phyloP scores from a whole-genome alignment of 53 echinoderm and acorn worm genomes.

The Luidia sarsii region DNA sequence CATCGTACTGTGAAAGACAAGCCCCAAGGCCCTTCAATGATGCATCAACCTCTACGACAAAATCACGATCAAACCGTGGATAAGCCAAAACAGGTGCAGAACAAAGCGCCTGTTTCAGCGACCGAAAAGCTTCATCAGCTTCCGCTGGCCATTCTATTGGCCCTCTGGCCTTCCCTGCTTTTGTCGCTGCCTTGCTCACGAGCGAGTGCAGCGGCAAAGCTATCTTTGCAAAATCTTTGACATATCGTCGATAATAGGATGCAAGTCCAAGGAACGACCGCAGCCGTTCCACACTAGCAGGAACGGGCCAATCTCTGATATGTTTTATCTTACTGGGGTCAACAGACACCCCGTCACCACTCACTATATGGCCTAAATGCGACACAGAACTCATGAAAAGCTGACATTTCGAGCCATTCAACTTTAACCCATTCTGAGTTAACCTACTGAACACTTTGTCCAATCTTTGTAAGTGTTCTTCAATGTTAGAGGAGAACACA shows the following conservation, averaged over 20 bases:
- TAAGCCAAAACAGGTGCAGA: neutral
- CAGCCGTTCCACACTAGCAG: conserved; percentile 24
- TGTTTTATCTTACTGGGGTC: conserved; percentile 28
- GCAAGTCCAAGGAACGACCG: neutral
- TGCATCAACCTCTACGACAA: neutral
- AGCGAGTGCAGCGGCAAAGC: neutral
- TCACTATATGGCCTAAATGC: conserved; percentile 32
- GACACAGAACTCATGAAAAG: conserved; percentile 29
- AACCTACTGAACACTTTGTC: conserved; percentile 58
- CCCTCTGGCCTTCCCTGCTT: neutral
- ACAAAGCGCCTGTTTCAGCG: neutral
- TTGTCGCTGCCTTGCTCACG: neutral
- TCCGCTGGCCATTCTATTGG: neutral
- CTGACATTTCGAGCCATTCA: too few relatives aligned
- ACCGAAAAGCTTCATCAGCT: neutral
- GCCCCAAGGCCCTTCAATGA: neutral
- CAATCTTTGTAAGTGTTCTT: conserved; percentile 30
- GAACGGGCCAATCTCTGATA: conserved; percentile 17
- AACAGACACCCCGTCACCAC: conserved; percentile 37
- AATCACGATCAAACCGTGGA: neutral
- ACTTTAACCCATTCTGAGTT: conserved; percentile 56
- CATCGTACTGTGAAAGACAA: neutral
- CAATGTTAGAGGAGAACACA: conserved; percentile 22
- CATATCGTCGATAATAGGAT: neutral
- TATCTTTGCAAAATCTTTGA: neutral